Base-by-base conservation (phyloP, 1,140 invertebrate genomes). In the Ostrea denselamellosa region DNA sequence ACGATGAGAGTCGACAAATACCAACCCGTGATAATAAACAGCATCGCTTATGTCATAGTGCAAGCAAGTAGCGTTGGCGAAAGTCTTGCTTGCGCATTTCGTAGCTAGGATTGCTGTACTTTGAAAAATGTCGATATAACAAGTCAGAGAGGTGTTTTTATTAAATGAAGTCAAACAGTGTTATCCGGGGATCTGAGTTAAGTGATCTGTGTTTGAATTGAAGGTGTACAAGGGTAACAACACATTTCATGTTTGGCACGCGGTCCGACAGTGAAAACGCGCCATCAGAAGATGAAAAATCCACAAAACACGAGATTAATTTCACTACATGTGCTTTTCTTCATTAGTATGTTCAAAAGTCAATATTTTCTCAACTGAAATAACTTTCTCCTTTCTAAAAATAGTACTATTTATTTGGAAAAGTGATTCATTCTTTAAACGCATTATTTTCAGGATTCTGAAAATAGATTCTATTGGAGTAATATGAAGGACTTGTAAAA, bases 61-160 rank as follows among this genome's bases (percentile, higher is more conserved):
- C 68, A 77, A 34, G 68, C 68, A 25, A 77, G 68, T 28, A 77
- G 68, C 68, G 28, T 77, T 77, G 68, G 25, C 68, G 68, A 25
- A 77, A 77, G 68, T 77, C 68, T 77, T 77, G 68, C 25, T 77
- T 77, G 68, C 68, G 68, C 68, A 77, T 77, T 77, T 77, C 25
- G 68, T 77, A 22, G 68, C 68, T 77, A 77, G 68, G 68, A 77
- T 77, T 77, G 68, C 68, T 28, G 68, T 77, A 77, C 68, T 77
- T 77, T 77, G 68, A 77, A 77, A 77, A 77, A 77, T 77, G 68
- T 77, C 68, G 68, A 77, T 77, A 77, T 77, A 77, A 77, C 68
- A 77, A 77, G 68, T 77, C 68, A 22, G 68, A 77, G 28, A 77
- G 68, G 68, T 77, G 68, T 77, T 77, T 77, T 77, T 77, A 77